Conservation (phyloP, 2,888 invertebrate species). For the Heliconius aoede region DNA sequence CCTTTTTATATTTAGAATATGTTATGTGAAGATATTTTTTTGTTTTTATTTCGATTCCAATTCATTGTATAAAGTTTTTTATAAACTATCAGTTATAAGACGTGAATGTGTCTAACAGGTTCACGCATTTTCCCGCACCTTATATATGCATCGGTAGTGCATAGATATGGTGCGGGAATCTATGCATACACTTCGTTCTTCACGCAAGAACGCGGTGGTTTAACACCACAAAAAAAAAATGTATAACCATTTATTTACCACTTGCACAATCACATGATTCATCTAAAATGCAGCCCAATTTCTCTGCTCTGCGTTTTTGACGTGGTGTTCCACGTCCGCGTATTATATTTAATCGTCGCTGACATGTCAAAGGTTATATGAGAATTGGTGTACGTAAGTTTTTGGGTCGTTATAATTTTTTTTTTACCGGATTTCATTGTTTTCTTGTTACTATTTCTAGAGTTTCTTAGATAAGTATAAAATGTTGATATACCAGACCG, state of each 20-base stretch:
- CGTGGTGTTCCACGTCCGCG: too few relatives aligned
- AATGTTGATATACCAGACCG: background rate
- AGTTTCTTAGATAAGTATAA: background rate
- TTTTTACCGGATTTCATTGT: constrained; percentile 3
- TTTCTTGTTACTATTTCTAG: background rate
- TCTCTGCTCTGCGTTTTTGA: background rate
- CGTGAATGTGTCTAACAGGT: too few relatives aligned
- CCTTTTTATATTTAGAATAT: background rate
- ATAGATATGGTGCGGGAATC: too few relatives aligned
- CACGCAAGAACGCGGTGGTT: too few relatives aligned
- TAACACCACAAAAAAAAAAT: too few relatives aligned
- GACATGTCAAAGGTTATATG: constrained; percentile 19
- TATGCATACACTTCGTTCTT: too few relatives aligned
- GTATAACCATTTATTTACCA: too few relatives aligned
- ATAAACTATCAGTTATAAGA: too few relatives aligned
- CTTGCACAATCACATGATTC: background rate
- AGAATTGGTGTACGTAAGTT: constrained; percentile 9
- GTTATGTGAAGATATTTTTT: too few relatives aligned
- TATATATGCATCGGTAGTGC: too few relatives aligned
- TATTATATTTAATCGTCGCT: constrained; percentile 3
- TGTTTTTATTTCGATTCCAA: too few relatives aligned
- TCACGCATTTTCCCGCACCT: background rate
- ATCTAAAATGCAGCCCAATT: background rate
- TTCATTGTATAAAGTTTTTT: too few relatives aligned
- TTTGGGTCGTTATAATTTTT: constrained; percentile 12